Evolutionary conservation across 64 coral and sea anemone species (phyloP), one percentile per base, ranked within the genome.

Genomic region (Dendronephthya gigantea): DNA sequence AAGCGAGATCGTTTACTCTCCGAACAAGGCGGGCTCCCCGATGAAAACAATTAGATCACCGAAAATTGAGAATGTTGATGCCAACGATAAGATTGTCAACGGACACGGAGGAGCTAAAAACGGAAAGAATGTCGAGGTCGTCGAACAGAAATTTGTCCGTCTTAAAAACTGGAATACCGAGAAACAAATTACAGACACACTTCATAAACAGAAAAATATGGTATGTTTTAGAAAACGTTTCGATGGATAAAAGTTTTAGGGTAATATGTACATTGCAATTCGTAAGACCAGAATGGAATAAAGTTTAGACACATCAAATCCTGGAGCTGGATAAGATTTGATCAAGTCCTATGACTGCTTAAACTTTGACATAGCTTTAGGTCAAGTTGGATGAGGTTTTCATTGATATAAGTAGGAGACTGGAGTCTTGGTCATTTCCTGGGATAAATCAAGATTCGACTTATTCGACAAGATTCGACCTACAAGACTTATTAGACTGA

Each of bases 161-260:
- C 48, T 98, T 16, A 86, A 90, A 50, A 98, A 98, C 51, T 68
- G 90, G 37, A 38, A 89, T 10, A 87, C 90, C 35, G 89, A 90
- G 2, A 89, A 88, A 58, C 89, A 93, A 81, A 62, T 82, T 1
- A 93, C 91, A 30, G 95, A 98, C 38, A 98, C 92, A 37, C 85
- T 98, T 14, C 95, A 98, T 86, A 92, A 98, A 84, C 93, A 93
- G 55, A 82, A 56, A 19, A 83, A 50, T 41, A 47, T 82, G 31
- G 95, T 98, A 90, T 85, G 87, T 29, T 35, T 36, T 2, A 33
- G 72, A 79, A 10, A 33, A 62, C 17, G 25, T 58, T 58, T 2
- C 23, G 7, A 62, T 62, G 55, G 41, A 45, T 45, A 4, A 45
- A 45, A 45, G 41, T 45, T 45, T 11, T 45, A 45, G 41, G 41